Conservation (phyloP, 2,888 invertebrate genomes). For the Cheilosia scutellata region DNA sequence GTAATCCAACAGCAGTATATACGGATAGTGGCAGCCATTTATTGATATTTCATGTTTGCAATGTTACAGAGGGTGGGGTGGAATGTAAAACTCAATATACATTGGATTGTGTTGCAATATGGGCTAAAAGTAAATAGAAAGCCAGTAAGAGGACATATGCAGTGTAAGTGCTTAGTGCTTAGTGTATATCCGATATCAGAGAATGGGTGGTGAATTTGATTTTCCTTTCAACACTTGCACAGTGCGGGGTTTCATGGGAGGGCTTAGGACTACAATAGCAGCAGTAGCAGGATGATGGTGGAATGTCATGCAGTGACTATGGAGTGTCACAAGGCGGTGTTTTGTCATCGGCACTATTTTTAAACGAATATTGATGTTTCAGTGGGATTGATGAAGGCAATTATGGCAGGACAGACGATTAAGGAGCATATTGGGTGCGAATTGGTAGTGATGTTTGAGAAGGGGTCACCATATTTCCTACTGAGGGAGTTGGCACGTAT, state of each 20-base stretch:
- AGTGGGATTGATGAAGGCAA: too few relatives aligned
- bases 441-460: too few relatives aligned
- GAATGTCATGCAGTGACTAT: background rate
- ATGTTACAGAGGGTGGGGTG: constrained; percentile 45
- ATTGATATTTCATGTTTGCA: constrained; percentile 74
- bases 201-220: constrained; percentile 53
- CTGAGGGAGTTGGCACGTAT: too few relatives aligned
- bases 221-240: constrained; percentile 20
- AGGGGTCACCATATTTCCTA: too few relatives aligned
- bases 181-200: constrained; percentile 40
- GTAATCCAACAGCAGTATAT: constrained; percentile 46
- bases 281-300: too few relatives aligned
- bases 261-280: too few relatives aligned
- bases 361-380: background rate
- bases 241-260: constrained; percentile 6
- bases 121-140: constrained; percentile 66
- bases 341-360: background rate
- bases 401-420: too few relatives aligned
- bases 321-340: background rate
- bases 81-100: constrained; percentile 34
- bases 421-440: too few relatives aligned
- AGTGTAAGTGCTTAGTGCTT: constrained; percentile 15
- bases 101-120: constrained; percentile 55
- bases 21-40: constrained; percentile 56
- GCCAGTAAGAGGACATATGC: background rate